phyloP scores from a whole-genome alignment of 30 jellyfish, hydroid and myxozoan species.

The Hydra vulgaris region DNA sequence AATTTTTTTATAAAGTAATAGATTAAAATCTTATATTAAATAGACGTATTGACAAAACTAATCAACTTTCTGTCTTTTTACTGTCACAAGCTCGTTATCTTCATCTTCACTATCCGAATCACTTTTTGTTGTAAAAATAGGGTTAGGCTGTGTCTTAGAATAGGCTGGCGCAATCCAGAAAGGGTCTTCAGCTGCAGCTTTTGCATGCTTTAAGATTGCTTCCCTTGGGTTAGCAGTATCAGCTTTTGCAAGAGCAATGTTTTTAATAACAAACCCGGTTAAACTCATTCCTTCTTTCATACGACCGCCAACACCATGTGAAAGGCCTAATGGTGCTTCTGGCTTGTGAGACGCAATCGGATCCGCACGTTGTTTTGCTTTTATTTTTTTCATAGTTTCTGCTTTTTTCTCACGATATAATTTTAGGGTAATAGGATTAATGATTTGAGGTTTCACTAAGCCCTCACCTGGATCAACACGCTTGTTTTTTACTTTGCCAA shows the following conservation, averaged over 20 bases:
- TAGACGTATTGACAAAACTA: neutral
- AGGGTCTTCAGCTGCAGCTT: slow-evolving; percentile 92
- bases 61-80: neutral
- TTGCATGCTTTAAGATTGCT: slow-evolving; percentile 84
- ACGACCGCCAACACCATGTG: slow-evolving; percentile 86
- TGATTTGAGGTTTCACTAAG: slow-evolving; percentile 55
- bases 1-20: too few relatives aligned
- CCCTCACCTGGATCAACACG: slow-evolving; percentile 79
- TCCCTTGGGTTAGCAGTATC: slow-evolving; percentile 95
- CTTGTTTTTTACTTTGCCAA: slow-evolving; percentile 63
- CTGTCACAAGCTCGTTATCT: neutral
- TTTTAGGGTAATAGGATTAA: slow-evolving; percentile 76
- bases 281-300: slow-evolving; percentile 81
- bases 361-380: slow-evolving; percentile 67
- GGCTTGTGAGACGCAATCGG: slow-evolving; percentile 82
- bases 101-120: slow-evolving; percentile 47
- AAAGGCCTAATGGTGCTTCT: slow-evolving; percentile 71
- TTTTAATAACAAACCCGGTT: slow-evolving; percentile 83
- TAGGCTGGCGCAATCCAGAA: slow-evolving; percentile 92
- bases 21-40: too few relatives aligned
- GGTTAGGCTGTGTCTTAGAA: slow-evolving; percentile 46
- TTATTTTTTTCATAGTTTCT: slow-evolving; percentile 65
- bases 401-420: slow-evolving; percentile 78
- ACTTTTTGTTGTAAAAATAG: slow-evolving; percentile 29
- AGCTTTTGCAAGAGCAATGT: slow-evolving; percentile 60